Evolutionary conservation across 1,140 invertebrate species (phyloP).

Genomic region (Temnothorax nylanderi): DNA sequence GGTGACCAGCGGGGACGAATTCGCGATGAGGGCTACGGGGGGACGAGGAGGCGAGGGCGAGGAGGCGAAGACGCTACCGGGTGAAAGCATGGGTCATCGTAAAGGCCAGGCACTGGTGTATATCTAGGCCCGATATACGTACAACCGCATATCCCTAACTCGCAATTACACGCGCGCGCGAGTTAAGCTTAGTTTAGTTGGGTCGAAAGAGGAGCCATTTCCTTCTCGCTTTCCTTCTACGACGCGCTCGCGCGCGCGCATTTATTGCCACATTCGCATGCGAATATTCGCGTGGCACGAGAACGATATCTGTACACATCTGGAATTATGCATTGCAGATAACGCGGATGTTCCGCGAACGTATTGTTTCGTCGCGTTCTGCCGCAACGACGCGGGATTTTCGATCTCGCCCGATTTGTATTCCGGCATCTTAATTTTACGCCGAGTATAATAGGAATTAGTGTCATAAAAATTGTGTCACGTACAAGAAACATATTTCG

Average conservation of each 20-base stretch:
- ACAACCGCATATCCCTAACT: conserved; percentile 9
- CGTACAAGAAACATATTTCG: too few relatives aligned
- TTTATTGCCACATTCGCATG: conserved; percentile 13
- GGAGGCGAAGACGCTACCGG: conserved; percentile 75
- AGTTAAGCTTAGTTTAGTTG: conserved; percentile 13
- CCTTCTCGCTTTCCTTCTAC: conserved; percentile 37
- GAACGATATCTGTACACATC: neutral
- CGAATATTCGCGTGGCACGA: neutral
- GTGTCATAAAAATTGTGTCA: neutral
- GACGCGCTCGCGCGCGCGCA: neutral
- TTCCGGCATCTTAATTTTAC: neutral
- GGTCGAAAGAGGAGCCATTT: conserved; percentile 7
- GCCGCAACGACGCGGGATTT: neutral
- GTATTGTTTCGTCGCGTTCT: neutral
- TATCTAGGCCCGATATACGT: conserved; percentile 37
- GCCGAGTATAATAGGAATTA: too few relatives aligned
- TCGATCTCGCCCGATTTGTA: neutral
- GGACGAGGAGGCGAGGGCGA: neutral
- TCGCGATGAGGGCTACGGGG: neutral
- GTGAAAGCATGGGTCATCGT: conserved; percentile 80
- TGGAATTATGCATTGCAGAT: conserved; percentile 30
- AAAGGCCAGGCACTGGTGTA: conserved; percentile 70
- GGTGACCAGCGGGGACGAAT: conserved; percentile 20
- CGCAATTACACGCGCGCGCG: conserved; percentile 42
- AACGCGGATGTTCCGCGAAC: conserved; percentile 4